These are phyloP conservation scores for Conops quadrifasciatus DNA, from an alignment of 2,888 invertebrate genomes.

Conservation along the genomic window DNA sequence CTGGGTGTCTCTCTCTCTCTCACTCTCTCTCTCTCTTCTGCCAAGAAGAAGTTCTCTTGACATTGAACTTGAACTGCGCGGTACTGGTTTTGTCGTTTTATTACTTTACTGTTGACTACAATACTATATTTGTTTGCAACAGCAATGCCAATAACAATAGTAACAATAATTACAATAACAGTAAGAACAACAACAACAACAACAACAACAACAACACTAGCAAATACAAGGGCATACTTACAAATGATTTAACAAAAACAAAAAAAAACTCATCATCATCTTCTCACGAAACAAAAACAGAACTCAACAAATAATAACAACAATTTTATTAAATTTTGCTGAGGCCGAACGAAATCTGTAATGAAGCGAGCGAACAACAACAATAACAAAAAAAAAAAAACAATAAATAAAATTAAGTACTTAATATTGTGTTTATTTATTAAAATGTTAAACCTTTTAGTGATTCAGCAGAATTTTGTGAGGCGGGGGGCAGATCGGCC, in stretches of 20 bases:
- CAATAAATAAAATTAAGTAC: background rate
- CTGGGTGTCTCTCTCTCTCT: too few species aligned
- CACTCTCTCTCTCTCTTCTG: too few species aligned
- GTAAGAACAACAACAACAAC: conserved; percentile 8
- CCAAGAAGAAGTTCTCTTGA: conserved; percentile 51
- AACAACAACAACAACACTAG: conserved; percentile 11
- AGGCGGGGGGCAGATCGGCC: too few species aligned
- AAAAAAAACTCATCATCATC: background rate
- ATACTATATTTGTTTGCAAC: conserved; percentile 12
- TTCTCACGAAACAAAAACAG: background rate
- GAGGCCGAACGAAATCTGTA: conserved; percentile 1
- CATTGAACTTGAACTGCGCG: conserved; percentile 61
- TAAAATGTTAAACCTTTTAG: conserved; percentile 4
- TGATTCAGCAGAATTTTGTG: background rate
- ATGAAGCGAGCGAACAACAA: background rate
- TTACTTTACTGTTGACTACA: background rate
- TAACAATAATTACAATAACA: background rate
- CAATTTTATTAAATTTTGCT: background rate
- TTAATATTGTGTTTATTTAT: background rate
- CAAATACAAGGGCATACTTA: conserved; percentile 4
- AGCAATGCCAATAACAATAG: background rate
- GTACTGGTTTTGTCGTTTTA: conserved; percentile 35
- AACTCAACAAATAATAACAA: conserved; percentile 5
- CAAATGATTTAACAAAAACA: conserved; percentile 7
- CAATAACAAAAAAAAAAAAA: background rate